Evolutionary conservation across 2,888 invertebrate species (phyloP).

Genomic region (Trachelus stipa): DNA sequence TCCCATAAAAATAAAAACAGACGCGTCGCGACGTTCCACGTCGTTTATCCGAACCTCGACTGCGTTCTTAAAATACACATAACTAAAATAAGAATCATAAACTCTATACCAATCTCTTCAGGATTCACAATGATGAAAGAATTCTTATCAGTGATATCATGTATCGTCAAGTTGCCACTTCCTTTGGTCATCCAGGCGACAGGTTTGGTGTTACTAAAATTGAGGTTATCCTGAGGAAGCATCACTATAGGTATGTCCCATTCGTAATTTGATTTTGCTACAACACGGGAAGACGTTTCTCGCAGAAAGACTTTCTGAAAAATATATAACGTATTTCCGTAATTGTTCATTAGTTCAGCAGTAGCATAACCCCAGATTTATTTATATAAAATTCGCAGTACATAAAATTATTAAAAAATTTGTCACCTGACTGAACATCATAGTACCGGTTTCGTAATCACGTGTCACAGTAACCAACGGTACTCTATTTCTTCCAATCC

Average conservation of each 20-base stretch:
- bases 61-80: background rate
- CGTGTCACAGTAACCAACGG: slow-evolving; percentile 80
- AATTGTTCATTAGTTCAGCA: too few relatives aligned
- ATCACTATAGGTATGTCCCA: slow-evolving; percentile 83
- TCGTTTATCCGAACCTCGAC: too few relatives aligned
- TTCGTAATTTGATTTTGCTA: slow-evolving; percentile 63
- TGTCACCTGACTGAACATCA: slow-evolving; percentile 74
- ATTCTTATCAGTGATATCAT: slow-evolving; percentile 70
- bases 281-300: slow-evolving; percentile 20
- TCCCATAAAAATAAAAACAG: too few relatives aligned
- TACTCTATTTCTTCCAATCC: slow-evolving; percentile 84
- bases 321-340: background rate
- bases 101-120: slow-evolving; percentile 81
- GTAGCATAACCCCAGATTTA: too few relatives aligned
- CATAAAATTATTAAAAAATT: background rate
- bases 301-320: slow-evolving; percentile 35
- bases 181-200: slow-evolving; percentile 75
- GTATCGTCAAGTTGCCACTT: slow-evolving; percentile 67
- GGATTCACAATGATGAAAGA: slow-evolving; percentile 84
- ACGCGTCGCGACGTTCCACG: too few relatives aligned
- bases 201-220: slow-evolving; percentile 72
- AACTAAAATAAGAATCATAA: too few relatives aligned
- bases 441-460: slow-evolving; percentile 74
- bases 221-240: slow-evolving; percentile 71
- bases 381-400: too few relatives aligned